These are phyloP conservation scores for Torymus aiolomorphi DNA, from an alignment of 2,888 invertebrate species.

Conservation along the genomic window DNA sequence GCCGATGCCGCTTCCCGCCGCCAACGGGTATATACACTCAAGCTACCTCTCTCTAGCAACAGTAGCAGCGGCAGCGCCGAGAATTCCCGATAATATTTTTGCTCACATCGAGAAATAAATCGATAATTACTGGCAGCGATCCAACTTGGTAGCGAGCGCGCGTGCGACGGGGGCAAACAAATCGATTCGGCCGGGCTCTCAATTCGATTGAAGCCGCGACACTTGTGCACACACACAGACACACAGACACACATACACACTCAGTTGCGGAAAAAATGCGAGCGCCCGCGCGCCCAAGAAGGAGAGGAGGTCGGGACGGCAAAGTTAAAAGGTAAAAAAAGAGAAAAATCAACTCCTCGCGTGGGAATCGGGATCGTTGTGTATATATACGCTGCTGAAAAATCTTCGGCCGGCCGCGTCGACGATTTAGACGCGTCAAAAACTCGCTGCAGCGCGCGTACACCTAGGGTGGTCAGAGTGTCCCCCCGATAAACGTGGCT, in stretches of 20 bases:
- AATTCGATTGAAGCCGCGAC: slow-evolving; percentile 30
- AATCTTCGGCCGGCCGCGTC: not conserved
- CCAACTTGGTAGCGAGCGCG: not conserved
- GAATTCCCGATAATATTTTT: slow-evolving; percentile 44
- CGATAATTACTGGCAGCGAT: slow-evolving; percentile 52
- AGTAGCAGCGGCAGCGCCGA: too few species aligned
- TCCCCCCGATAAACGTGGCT: slow-evolving; percentile 56
- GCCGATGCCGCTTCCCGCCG: too few species aligned
- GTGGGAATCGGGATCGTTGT: too few species aligned
- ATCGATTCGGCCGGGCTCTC: slow-evolving; percentile 34
- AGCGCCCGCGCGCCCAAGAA: not conserved
- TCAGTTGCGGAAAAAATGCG: not conserved
- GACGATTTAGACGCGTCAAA: slow-evolving; percentile 12
- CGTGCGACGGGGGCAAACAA: slow-evolving; percentile 22
- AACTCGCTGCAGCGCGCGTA: slow-evolving; percentile 30
- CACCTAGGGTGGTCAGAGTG: slow-evolving; percentile 1
- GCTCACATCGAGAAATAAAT: slow-evolving; percentile 44
- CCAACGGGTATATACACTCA: too few species aligned
- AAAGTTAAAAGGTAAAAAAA: not conserved
- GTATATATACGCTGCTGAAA: slow-evolving; percentile 9
- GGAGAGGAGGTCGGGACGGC: too few species aligned
- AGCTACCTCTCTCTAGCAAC: too few species aligned
- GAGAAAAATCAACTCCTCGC: slow-evolving; percentile 46
- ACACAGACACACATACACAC: not conserved
- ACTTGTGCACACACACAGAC: not conserved